Conservation (phyloP, 2,888 invertebrate species). For the Aporophyla nigra region DNA sequence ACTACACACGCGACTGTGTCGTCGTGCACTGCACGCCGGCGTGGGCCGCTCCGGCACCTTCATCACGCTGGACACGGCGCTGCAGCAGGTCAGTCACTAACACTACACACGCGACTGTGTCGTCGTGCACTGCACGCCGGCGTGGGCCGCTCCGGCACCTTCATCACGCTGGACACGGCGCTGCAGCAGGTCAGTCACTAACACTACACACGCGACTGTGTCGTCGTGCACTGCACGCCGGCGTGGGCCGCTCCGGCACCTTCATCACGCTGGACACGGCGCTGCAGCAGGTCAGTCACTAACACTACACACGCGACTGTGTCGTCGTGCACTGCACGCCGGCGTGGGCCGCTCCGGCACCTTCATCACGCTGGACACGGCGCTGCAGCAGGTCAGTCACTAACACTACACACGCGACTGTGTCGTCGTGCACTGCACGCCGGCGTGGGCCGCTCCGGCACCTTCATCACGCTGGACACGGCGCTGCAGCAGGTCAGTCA, state of each 20-base stretch:
- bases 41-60: constrained; percentile 97
- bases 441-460: constrained; percentile 73
- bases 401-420: background rate
- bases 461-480: constrained; percentile 9
- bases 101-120: constrained; percentile 94
- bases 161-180: constrained; percentile 95
- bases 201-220: background rate
- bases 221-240: constrained; percentile 83
- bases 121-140: constrained; percentile 97
- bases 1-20: constrained; percentile 81
- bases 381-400: constrained; percentile 88
- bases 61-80: constrained; percentile 97
- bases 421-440: background rate
- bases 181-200: constrained; percentile 80
- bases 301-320: background rate
- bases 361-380: constrained; percentile 95
- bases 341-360: constrained; percentile 90
- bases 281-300: constrained; percentile 87
- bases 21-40: constrained; percentile 98
- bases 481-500: constrained; percentile 83
- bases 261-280: constrained; percentile 96
- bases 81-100: constrained; percentile 91
- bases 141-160: constrained; percentile 51
- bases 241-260: constrained; percentile 90
- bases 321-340: constrained; percentile 80